Evolutionary conservation across 2,797 vertebrate genomes (phyloP).

Genomic region (Leptodactylus fallax): DNA sequence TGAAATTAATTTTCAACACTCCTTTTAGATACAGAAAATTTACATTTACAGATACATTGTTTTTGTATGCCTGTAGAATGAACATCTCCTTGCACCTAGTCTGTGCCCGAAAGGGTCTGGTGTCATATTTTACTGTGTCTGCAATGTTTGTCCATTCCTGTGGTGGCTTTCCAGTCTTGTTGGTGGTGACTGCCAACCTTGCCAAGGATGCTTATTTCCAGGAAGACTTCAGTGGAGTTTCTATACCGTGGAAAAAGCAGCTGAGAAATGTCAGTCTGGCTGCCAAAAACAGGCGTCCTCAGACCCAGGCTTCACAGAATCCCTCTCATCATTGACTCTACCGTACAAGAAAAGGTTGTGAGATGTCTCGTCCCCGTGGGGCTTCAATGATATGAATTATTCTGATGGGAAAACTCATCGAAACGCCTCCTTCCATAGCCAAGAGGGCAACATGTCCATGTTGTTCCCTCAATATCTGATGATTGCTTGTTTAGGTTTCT

Average conservation of each 20-base stretch:
- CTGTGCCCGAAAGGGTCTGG: background rate
- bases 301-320: background rate
- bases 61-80: background rate
- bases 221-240: conserved; percentile 20
- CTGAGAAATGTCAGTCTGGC: background rate
- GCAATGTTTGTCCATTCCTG: conserved; percentile 31
- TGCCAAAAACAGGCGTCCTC: background rate
- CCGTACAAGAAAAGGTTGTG: background rate
- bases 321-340: background rate
- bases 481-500: background rate
- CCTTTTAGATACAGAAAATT: no score
- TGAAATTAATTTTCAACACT: no score
- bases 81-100: background rate
- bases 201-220: conserved; percentile 30
- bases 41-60: background rate
- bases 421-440: background rate
- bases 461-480: background rate
- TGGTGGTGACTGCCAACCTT: conserved; percentile 20
- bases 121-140: conserved; percentile 18
- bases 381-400: background rate
- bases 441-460: background rate
- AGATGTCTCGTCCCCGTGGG: background rate
- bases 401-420: background rate
- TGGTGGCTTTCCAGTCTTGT: conserved; percentile 30
- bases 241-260: conserved; percentile 19